Evolutionary conservation across 2,113 vertebrate species (phyloP).

Genomic region (Rhizomys pruinosus): DNA sequence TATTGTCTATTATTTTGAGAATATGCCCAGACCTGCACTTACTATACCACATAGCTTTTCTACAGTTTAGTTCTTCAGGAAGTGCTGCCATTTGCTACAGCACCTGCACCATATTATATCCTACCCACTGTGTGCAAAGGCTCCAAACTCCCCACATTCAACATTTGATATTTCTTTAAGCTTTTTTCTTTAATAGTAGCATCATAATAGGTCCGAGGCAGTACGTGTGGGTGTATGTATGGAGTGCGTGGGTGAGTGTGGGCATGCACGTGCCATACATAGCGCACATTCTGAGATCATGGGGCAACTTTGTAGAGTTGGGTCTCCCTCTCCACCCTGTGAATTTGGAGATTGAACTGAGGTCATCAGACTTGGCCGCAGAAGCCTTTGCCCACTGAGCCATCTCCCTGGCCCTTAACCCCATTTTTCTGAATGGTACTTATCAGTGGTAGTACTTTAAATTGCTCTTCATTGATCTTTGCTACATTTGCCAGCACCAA

Average conservation of each 20-base stretch:
- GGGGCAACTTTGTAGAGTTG: background rate
- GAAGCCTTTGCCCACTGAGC: background rate
- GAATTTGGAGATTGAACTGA: background rate
- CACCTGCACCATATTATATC: background rate
- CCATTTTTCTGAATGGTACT: background rate
- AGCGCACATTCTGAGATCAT: background rate
- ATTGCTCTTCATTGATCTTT: background rate
- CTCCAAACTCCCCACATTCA: fast-evolving
- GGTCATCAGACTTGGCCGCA: background rate
- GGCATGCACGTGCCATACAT: background rate
- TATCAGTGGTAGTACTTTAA: background rate
- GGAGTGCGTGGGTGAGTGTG: background rate
- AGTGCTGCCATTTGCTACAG: background rate
- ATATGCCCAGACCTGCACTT: background rate
- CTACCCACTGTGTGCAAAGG: fast-evolving
- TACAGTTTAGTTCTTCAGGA: background rate
- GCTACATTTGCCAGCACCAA: background rate
- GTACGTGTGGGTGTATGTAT: no score
- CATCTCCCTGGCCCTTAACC: background rate
- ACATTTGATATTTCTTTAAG: background rate
- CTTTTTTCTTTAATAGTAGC: background rate
- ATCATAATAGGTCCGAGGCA: background rate
- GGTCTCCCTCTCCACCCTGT: background rate
- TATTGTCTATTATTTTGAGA: background rate
- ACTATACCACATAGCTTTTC: background rate